Conservation (phyloP, 2,888 invertebrate genomes). For the Phlogophora meticulosa region DNA sequence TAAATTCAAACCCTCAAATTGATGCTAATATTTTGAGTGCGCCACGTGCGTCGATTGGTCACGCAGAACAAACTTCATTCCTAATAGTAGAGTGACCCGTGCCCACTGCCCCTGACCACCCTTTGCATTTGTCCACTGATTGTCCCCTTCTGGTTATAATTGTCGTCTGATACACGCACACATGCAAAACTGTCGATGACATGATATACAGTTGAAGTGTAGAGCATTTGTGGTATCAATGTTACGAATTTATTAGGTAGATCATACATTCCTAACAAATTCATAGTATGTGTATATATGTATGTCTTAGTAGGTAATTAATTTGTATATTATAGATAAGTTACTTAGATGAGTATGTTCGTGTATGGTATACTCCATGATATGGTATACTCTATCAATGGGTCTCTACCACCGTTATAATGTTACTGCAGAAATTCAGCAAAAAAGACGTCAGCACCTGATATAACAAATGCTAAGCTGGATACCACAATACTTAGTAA, state of each 20-base stretch:
- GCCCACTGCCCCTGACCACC: constrained; percentile 44
- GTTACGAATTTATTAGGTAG: too few relatives aligned
- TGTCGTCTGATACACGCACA: constrained; percentile 35
- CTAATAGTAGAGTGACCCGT: constrained; percentile 60
- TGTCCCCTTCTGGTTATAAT: constrained; percentile 19
- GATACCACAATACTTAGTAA: neutral
- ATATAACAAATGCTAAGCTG: too few relatives aligned
- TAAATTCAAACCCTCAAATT: constrained; percentile 65
- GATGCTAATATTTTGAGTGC: constrained; percentile 68
- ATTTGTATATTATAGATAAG: too few relatives aligned
- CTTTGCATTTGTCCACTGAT: constrained; percentile 45
- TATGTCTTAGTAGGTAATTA: too few relatives aligned
- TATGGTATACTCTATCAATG: too few relatives aligned
- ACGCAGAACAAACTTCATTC: constrained; percentile 77
- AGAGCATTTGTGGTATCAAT: neutral
- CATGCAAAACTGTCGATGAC: constrained; percentile 4
- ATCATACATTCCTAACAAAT: too few relatives aligned
- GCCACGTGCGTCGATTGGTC: constrained; percentile 77
- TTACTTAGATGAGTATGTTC: too few relatives aligned
- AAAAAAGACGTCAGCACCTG: too few relatives aligned
- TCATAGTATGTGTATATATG: too few relatives aligned
- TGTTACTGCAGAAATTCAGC: neutral
- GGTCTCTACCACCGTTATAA: neutral
- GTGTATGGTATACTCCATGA: too few relatives aligned
- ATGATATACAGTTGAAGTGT: neutral